Conservation (phyloP, 2,113 vertebrate genomes). For the Entomyzon cyanotis region DNA sequence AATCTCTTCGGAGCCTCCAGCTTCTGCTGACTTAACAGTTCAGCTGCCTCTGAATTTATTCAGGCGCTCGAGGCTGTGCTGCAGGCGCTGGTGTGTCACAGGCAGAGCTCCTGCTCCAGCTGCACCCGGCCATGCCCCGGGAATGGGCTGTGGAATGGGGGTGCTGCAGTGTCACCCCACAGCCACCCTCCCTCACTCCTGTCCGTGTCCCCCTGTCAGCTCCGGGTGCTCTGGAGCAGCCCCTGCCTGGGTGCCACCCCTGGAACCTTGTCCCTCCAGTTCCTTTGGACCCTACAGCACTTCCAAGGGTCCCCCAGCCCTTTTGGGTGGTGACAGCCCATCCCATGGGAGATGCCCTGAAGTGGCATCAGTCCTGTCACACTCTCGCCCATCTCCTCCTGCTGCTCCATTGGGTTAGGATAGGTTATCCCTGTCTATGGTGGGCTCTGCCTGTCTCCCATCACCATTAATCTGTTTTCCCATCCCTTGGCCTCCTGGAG, state of each 20-base stretch:
- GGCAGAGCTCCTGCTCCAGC: neutral
- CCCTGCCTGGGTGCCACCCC: neutral
- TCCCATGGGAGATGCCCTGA: neutral
- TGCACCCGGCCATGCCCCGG: rapidly evolving
- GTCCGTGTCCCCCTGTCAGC: rapidly evolving
- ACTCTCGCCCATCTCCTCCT: rapidly evolving
- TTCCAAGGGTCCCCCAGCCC: rapidly evolving
- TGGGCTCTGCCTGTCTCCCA: neutral
- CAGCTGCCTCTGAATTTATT: neutral
- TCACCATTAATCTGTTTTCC: slow-evolving; percentile 48
- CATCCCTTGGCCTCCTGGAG: neutral
- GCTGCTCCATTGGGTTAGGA: rapidly evolving
- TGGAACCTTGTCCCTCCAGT: rapidly evolving
- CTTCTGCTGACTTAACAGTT: slow-evolving; percentile 46
- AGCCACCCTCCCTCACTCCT: rapidly evolving
- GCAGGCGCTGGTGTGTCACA: neutral
- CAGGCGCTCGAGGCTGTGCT: neutral
- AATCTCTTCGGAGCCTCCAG: neutral
- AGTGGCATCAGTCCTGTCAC: rapidly evolving
- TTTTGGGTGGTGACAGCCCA: neutral
- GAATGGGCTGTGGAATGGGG: neutral
- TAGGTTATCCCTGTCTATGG: rapidly evolving
- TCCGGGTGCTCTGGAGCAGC: neutral
- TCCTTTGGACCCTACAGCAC: neutral
- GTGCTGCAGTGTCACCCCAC: neutral